Percentiles rank a stretch among this genome's conserved stretches.
These are phyloP conservation scores for Pipistrellus nathusii DNA, from an alignment of 2,797 vertebrate species.

Conservation along the genomic window DNA sequence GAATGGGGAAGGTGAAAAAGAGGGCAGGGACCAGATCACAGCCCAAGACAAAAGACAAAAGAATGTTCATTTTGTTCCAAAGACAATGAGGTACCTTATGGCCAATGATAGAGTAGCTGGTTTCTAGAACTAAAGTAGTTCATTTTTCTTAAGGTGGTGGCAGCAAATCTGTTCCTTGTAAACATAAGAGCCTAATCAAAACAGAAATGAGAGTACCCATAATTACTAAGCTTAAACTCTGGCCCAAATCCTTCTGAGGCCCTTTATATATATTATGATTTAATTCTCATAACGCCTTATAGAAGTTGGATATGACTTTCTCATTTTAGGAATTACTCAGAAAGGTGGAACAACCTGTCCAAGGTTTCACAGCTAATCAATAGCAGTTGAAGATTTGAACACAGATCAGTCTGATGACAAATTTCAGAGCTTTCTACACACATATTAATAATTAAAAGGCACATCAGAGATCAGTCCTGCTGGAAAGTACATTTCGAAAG, in stretches of 20 bases:
- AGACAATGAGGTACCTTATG: background rate
- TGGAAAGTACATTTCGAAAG: conserved; percentile 18
- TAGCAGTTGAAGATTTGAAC: background rate
- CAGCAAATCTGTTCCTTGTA: conserved; percentile 21
- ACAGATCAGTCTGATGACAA: conserved; percentile 30
- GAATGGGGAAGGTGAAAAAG: background rate
- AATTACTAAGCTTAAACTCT: conserved; percentile 11
- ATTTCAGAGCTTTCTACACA: conserved; percentile 41
- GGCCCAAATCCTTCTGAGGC: background rate
- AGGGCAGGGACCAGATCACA: background rate
- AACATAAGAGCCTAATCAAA: conserved; percentile 10
- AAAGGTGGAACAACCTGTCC: background rate
- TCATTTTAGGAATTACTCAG: conserved; percentile 21
- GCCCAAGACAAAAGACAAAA: background rate
- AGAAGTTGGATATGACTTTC: background rate
- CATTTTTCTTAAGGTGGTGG: background rate
- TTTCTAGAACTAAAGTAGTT: conserved; percentile 10
- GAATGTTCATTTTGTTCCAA: conserved; percentile 19
- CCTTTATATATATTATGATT: background rate
- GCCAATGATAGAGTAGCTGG: background rate
- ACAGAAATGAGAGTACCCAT: background rate
- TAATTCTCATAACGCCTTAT: background rate
- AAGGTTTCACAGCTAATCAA: conserved; percentile 22
- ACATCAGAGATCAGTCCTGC: background rate
- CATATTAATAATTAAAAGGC: background rate